These are phyloP conservation scores for Oppia nitens DNA, from an alignment of 1,140 invertebrate genomes.

Conservation along the genomic window DNA sequence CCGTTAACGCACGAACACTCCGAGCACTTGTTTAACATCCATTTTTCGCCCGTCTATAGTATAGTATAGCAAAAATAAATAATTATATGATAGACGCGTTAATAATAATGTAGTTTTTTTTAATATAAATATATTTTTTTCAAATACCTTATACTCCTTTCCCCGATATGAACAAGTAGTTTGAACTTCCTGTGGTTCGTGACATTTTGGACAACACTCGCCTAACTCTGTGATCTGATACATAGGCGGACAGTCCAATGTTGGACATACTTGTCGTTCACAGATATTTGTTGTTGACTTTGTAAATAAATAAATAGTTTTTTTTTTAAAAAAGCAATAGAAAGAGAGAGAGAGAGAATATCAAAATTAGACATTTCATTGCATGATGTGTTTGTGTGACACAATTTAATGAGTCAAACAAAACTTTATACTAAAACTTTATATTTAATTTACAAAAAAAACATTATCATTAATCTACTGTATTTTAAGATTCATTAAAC, in stretches of 20 bases:
- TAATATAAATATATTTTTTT: neutral
- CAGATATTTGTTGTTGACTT: slow-evolving; percentile 50
- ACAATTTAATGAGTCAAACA: too few relatives aligned
- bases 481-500: too few relatives aligned
- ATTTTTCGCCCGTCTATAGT: slow-evolving; percentile 10
- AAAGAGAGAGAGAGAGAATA: neutral
- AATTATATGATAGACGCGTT: neutral
- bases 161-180: slow-evolving; percentile 24
- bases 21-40: slow-evolving; percentile 50
- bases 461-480: too few relatives aligned
- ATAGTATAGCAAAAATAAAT: neutral
- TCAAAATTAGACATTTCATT: neutral
- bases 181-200: slow-evolving; percentile 18
- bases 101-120: too few relatives aligned
- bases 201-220: slow-evolving; percentile 51
- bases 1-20: slow-evolving; percentile 62
- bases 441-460: too few relatives aligned
- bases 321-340: neutral
- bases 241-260: slow-evolving; percentile 55
- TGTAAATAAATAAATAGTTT: neutral
- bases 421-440: too few relatives aligned
- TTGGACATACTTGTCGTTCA: slow-evolving; percentile 54
- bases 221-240: slow-evolving; percentile 43
- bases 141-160: slow-evolving; percentile 24
- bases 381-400: too few relatives aligned